These are phyloP conservation scores for Leistus spinibarbis DNA, from an alignment of 2,888 invertebrate genomes.

Conservation along the genomic window DNA sequence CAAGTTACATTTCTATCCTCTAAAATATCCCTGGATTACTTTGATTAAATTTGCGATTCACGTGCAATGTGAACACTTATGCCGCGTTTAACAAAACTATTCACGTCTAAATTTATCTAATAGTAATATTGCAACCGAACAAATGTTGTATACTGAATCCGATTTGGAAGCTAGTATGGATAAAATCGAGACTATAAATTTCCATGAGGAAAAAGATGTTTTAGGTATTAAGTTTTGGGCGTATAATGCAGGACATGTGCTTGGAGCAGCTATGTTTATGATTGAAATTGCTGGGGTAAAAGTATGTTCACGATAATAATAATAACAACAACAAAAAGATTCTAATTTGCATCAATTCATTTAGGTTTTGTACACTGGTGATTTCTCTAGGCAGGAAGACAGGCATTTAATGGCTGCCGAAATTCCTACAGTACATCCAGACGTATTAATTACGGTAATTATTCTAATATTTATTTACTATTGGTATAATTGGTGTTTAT, in stretches of 20 bases:
- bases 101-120: conserved; percentile 11
- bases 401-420: conserved; percentile 99
- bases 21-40: not conserved
- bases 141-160: conserved; percentile 96
- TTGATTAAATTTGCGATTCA: conserved; percentile 12
- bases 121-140: conserved; percentile 95
- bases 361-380: conserved; percentile 92
- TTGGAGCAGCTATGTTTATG: conserved; percentile 99
- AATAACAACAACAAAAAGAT: conserved; percentile 5
- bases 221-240: conserved; percentile 98
- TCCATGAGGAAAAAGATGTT: conserved; percentile 97
- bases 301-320: conserved; percentile 52
- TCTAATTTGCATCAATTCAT: not conserved
- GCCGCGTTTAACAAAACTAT: not conserved
- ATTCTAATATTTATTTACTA: conserved; percentile 18
- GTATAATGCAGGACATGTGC: conserved; percentile 97
- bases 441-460: conserved; percentile 90
- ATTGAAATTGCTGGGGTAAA: conserved; percentile 99
- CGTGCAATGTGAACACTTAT: not conserved
- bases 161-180: conserved; percentile 98
- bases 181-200: conserved; percentile 97
- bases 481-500: conserved; percentile 19
- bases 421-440: conserved; percentile 94
- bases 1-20: too few species aligned
- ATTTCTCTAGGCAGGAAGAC: conserved; percentile 98